These are phyloP conservation scores for Limnothrissa miodon DNA, from an alignment of 2,113 vertebrate genomes.

Conservation along the genomic window DNA sequence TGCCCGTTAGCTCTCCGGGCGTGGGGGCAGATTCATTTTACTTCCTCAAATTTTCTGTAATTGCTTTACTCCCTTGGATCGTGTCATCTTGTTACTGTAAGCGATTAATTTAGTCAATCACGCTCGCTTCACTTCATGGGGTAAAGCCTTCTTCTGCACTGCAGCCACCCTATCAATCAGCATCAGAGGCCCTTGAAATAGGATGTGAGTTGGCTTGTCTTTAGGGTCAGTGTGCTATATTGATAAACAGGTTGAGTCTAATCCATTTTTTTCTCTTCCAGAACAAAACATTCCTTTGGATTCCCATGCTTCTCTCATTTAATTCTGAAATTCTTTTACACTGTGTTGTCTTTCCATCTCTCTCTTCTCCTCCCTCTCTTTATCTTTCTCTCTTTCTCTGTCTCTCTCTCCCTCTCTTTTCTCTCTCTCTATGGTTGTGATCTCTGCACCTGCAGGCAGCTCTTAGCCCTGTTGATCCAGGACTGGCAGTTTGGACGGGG, in stretches of 20 bases:
- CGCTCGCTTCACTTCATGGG: not conserved
- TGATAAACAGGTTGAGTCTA: slow-evolving; percentile 52
- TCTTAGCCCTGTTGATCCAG: slow-evolving; percentile 4
- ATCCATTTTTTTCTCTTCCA: slow-evolving; percentile 6
- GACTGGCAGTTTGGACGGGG: slow-evolving; percentile 39
- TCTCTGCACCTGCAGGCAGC: not conserved
- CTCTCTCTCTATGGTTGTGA: slow-evolving; percentile 4
- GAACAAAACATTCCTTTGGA: not conserved
- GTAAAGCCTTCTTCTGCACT: not conserved
- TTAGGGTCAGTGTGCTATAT: slow-evolving; percentile 48
- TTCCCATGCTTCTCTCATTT: not conserved
- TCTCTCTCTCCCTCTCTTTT: not conserved
- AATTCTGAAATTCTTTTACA: not conserved
- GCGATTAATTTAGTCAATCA: slow-evolving; percentile 21
- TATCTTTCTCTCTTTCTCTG: not conserved
- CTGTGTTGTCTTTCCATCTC: not conserved
- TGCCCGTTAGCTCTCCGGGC: not conserved
- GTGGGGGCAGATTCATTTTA: not conserved
- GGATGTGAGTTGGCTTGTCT: slow-evolving; percentile 25
- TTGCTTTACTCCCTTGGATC: not conserved
- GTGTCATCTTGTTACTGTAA: slow-evolving; percentile 13
- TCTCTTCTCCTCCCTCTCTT: not conserved
- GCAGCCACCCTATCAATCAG: not conserved
- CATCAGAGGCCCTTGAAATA: not conserved
- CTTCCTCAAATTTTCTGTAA: not conserved